Conservation (phyloP, 2,797 vertebrate species). For the Ataeniobius toweri region DNA sequence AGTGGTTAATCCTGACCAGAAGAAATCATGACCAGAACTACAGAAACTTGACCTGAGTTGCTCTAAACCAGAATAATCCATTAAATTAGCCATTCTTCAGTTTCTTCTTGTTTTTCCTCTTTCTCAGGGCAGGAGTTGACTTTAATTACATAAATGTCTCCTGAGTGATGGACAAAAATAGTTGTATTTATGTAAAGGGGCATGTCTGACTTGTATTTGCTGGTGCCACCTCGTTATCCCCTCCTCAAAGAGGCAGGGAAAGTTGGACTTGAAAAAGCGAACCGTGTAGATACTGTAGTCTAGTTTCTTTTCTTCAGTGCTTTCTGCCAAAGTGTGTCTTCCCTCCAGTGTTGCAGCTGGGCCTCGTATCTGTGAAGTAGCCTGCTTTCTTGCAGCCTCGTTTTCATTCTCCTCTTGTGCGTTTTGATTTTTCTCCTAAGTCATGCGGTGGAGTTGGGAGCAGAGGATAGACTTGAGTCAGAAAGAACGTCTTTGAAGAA, state of each 20-base stretch:
- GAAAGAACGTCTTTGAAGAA: conserved; percentile 44
- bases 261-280: conserved; percentile 63
- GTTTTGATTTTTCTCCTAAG: background rate
- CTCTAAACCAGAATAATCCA: conserved; percentile 29
- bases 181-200: conserved; percentile 65
- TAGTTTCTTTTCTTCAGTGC: conserved; percentile 40
- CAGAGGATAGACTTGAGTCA: conserved; percentile 31
- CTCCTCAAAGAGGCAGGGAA: conserved; percentile 40
- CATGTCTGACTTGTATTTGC: conserved; percentile 55
- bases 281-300: conserved; percentile 56
- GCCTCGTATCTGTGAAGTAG: conserved; percentile 59
- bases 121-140: conserved; percentile 72
- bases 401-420: conserved; percentile 31
- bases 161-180: conserved; percentile 46
- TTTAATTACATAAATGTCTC: conserved; percentile 51
- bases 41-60: conserved; percentile 8
- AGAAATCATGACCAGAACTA: background rate
- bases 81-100: conserved; percentile 42
- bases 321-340: conserved; percentile 78
- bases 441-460: conserved; percentile 24
- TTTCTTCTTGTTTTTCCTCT: conserved; percentile 58
- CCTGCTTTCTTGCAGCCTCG: conserved; percentile 40
- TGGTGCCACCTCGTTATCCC: conserved; percentile 36
- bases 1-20: background rate
- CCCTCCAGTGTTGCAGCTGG: conserved; percentile 56